Evolutionary conservation across 2,888 invertebrate species (phyloP).

Genomic region (Melanostoma scalare): DNA sequence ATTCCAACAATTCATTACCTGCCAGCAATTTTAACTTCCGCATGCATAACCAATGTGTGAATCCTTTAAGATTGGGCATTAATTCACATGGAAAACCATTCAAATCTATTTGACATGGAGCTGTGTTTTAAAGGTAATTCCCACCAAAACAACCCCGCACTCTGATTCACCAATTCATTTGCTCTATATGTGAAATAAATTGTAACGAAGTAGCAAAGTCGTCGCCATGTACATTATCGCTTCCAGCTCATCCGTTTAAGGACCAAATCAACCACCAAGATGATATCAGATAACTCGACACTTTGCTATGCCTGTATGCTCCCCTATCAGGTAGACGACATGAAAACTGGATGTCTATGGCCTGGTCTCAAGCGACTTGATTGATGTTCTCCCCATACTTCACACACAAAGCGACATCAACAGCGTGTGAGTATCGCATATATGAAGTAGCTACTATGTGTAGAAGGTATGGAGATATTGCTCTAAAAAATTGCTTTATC

Average conservation of each 20-base stretch:
- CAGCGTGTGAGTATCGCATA: conserved; percentile 7
- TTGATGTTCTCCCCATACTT: conserved; percentile 6
- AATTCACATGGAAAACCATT: conserved; percentile 19
- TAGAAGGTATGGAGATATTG: no score
- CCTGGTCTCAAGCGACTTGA: conserved; percentile 20
- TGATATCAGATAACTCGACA: conserved; percentile 17
- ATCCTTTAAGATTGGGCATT: conserved; percentile 18
- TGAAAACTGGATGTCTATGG: conserved; percentile 19
- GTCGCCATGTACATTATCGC: conserved; percentile 25
- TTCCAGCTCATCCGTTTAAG: conserved; percentile 23
- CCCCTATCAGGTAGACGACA: conserved; percentile 18
- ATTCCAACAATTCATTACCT: conserved; percentile 17
- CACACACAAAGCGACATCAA: neutral
- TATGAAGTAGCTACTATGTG: neutral
- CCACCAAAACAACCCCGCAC: no score
- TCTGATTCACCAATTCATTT: neutral
- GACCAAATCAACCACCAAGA: conserved; percentile 23
- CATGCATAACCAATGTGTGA: conserved; percentile 28
- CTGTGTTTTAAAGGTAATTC: no score
- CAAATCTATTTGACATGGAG: neutral
- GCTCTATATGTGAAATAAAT: conserved; percentile 1
- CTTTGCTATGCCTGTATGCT: neutral
- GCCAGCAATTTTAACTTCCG: conserved; percentile 1
- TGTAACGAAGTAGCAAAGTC: conserved; percentile 15
- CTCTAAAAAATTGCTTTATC: conserved; percentile 7